Base-by-base conservation (phyloP, 2,888 invertebrate species). In the Hemistola chrysoprasaria region DNA sequence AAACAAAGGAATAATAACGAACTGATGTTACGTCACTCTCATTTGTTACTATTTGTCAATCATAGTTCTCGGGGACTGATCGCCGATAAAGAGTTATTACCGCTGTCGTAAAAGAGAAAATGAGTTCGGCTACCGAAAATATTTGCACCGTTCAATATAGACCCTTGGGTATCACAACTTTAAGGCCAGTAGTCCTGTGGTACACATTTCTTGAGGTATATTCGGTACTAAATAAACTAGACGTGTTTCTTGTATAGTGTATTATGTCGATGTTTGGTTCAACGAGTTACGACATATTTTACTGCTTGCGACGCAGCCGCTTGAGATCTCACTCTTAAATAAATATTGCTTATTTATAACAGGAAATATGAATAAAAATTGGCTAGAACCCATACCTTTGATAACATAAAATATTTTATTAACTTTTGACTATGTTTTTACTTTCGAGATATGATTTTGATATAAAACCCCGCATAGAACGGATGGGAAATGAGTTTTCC, bases 21-120 rank as follows among this genome's bases (percentile, higher is more conserved):
- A 72, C 66, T 70, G 62, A 75, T 78, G 74, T 76, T 79, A 59
- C 53, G 61, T n/a, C 52, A 62, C 65, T 71, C 59, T 62, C 59
- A 70, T 73, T 79, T 16, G 4, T 26, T 77, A 72, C 58, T 70
- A 82, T 77, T 78, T 76, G 63, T 65, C 76, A 80, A 80, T 80
- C 71, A 72, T 73, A 71, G 70, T 72, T 69, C 62, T 59, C 50
- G 47, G 50, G 21, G 38, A 33, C 60, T 52, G 57, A 62, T 57
- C 47, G 55, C 60, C 64, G 71, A 74, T 79, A 71, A 56, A 27
- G 50, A 65, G 65, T 71, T 73, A 75, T 76, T 69, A 70, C 66
- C 59, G 53, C 59, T 71, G 71, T 64, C 56, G 53, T 58, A 62
- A 62, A 59, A 63, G 46, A 55, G 40, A 40, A 47, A 60, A 56